These are phyloP conservation scores for Triops cancriformis DNA, from an alignment of 1,140 invertebrate species.

Conservation along the genomic window DNA sequence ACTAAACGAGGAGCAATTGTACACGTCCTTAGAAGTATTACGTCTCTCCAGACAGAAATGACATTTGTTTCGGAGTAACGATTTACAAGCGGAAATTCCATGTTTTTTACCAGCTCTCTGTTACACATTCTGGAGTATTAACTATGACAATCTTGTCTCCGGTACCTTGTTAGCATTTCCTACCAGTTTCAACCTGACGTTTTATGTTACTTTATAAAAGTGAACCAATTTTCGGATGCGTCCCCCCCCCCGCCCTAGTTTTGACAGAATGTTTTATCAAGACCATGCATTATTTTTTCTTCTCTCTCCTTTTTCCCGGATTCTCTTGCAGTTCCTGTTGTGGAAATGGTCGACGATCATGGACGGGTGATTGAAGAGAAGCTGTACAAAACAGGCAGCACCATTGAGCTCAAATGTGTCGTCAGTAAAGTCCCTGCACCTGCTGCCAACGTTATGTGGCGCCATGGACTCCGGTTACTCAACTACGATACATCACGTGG, in stretches of 20 bases:
- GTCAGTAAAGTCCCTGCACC: constrained; percentile 68
- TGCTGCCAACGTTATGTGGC: constrained; percentile 67
- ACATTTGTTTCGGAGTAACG: neutral
- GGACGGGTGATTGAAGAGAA: constrained; percentile 67
- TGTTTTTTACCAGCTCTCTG: neutral
- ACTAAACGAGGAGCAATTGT: neutral
- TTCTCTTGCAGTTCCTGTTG: constrained; percentile 61
- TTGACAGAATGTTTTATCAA: constrained; percentile 9
- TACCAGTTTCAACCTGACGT: neutral
- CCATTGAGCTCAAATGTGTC: constrained; percentile 73
- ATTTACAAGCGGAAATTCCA: neutral
- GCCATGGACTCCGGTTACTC: constrained; percentile 60
- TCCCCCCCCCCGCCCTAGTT: neutral
- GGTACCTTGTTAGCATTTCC: neutral
- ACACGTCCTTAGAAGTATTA: neutral
- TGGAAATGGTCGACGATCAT: constrained; percentile 72
- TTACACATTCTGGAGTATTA: neutral
- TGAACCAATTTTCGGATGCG: neutral
- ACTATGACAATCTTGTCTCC: neutral
- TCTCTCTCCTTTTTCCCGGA: constrained; percentile 25
- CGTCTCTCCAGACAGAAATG: neutral
- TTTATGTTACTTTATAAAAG: neutral
- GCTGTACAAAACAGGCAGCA: constrained; percentile 77
- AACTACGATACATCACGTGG: constrained; percentile 76
- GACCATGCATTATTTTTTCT: constrained; percentile 27